These are phyloP conservation scores for Megalonaias nervosa DNA, from an alignment of 1,140 invertebrate species.

Conservation along the genomic window DNA sequence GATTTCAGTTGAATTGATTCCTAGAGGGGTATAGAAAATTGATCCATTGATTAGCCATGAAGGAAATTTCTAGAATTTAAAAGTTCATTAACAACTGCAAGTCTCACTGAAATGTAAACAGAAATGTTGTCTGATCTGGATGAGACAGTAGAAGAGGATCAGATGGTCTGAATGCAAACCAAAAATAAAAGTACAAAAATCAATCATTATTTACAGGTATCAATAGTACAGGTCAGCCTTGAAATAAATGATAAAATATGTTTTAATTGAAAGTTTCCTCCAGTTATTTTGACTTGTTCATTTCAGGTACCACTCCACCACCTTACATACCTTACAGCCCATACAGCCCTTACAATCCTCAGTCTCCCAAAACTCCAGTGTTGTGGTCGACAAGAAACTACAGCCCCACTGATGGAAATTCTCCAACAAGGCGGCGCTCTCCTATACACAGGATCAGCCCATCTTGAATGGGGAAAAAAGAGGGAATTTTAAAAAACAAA, in stretches of 20 bases:
- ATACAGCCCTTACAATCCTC: background rate
- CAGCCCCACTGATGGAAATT: slow-evolving; percentile 21
- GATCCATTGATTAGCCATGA: too few species aligned
- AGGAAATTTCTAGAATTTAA: too few species aligned
- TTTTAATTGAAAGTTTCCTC: background rate
- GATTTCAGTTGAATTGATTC: too few species aligned
- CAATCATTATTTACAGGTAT: too few species aligned
- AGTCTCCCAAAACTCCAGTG: slow-evolving; percentile 26
- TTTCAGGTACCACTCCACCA: slow-evolving; percentile 13
- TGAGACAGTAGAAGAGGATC: too few species aligned
- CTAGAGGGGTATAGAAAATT: too few species aligned
- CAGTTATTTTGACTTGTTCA: background rate
- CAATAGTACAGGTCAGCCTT: background rate
- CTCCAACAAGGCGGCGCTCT: slow-evolving; percentile 20
- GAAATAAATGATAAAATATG: background rate
- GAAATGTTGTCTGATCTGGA: too few species aligned
- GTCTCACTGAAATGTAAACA: too few species aligned
- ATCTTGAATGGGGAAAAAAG: slow-evolving; percentile 2
- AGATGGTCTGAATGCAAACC: too few species aligned
- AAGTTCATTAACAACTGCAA: too few species aligned
- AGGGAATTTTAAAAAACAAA: too few species aligned
- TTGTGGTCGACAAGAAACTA: slow-evolving; percentile 27
- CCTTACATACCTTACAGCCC: slow-evolving; percentile 16
- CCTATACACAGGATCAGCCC: slow-evolving; percentile 28
- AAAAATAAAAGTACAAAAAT: too few species aligned